Evolutionary conservation across 2,797 vertebrate genomes (phyloP).

Genomic region (Calcarius lapponicus): DNA sequence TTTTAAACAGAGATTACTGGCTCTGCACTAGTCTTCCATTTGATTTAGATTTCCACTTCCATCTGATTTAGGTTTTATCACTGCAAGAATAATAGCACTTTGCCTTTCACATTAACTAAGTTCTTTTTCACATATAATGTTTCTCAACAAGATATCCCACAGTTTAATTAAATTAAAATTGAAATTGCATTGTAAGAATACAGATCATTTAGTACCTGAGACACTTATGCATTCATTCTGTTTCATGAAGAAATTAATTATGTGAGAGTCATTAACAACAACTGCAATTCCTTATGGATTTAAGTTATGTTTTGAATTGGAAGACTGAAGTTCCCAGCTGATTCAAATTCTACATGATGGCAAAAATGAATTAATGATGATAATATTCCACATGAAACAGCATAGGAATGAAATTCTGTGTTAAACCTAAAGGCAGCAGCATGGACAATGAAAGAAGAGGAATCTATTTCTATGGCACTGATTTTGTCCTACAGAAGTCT

Average conservation of each 20-base stretch:
- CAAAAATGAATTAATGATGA: slow-evolving; percentile 1
- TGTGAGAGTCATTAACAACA: not conserved
- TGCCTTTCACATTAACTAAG: slow-evolving; percentile 52
- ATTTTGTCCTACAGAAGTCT: not conserved
- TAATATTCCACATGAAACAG: slow-evolving; percentile 1
- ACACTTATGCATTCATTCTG: slow-evolving; percentile 27
- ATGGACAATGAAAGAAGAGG: not conserved
- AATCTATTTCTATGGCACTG: not conserved
- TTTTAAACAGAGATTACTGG: slow-evolving; percentile 6
- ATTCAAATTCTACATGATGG: not conserved
- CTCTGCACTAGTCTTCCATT: not conserved
- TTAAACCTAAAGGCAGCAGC: not conserved
- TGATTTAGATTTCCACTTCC: slow-evolving; percentile 62
- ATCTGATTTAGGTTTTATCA: slow-evolving; percentile 60
- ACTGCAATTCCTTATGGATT: not conserved
- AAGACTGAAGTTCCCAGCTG: not conserved
- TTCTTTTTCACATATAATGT: not conserved
- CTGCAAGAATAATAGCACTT: slow-evolving; percentile 48
- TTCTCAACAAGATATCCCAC: slow-evolving; percentile 45
- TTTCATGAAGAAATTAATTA: slow-evolving; percentile 31
- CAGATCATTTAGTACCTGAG: slow-evolving; percentile 18
- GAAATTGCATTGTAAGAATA: slow-evolving; percentile 37
- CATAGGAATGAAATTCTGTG: not conserved
- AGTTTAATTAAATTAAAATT: slow-evolving; percentile 65
- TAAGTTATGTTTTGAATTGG: slow-evolving; percentile 6